Evolutionary conservation across 37 sponge, comb jelly and placozoan genomes (phyloP).

Genomic region (Chondrilla cf. caribensis): DNA sequence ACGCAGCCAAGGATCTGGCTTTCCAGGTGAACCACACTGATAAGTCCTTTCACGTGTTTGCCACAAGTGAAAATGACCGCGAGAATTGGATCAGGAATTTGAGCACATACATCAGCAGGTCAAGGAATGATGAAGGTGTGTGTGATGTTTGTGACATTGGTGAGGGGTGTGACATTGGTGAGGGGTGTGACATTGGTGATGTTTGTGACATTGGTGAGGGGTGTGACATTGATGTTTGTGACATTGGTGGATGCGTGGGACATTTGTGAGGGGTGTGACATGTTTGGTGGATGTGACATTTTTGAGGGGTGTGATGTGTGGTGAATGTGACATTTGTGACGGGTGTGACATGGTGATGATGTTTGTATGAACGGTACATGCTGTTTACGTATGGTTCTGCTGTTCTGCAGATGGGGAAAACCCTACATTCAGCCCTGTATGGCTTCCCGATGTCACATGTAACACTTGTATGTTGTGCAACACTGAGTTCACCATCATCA

Average conservation of each 20-base stretch:
- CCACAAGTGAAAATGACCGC: conserved; percentile 62
- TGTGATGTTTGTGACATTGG: no score
- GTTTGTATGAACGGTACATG: no score
- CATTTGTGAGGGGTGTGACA: no score
- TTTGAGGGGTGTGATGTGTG: no score
- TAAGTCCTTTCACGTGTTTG: conserved; percentile 86
- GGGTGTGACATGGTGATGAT: background rate
- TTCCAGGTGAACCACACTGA: conserved; percentile 81
- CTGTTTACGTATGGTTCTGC: background rate
- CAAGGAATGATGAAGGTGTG: conserved; percentile 9
- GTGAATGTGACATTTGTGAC: no score
- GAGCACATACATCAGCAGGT: conserved; percentile 52
- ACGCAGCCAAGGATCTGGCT: conserved; percentile 59
- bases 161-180: no score
- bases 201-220: no score
- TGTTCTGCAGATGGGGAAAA: background rate
- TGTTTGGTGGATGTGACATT: no score
- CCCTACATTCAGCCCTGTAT: conserved; percentile 48
- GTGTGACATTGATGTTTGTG: no score
- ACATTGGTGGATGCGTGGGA: no score
- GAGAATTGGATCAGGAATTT: conserved; percentile 79
- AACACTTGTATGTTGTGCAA: conserved; percentile 71
- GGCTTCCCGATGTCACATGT: conserved; percentile 71
- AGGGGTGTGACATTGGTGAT: no score
- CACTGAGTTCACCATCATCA: conserved; percentile 64